These are phyloP conservation scores for Noctua pronuba DNA, from an alignment of 2,888 invertebrate genomes.

Conservation along the genomic window DNA sequence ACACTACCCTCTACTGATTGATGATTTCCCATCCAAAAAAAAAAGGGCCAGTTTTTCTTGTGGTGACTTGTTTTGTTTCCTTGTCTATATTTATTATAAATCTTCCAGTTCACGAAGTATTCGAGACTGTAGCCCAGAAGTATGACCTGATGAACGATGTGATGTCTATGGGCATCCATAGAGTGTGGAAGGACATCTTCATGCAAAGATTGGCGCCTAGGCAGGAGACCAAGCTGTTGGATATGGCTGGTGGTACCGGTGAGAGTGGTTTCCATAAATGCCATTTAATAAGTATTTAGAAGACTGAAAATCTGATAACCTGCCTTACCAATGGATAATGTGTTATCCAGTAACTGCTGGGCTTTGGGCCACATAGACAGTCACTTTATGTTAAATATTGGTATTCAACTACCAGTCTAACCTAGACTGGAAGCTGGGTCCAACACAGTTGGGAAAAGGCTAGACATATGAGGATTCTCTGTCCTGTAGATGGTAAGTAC, in stretches of 20 bases:
- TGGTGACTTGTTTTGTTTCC: not conserved
- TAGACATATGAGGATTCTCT: not conserved
- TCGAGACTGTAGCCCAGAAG: conserved; percentile 97
- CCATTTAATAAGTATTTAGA: not conserved
- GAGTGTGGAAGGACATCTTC: conserved; percentile 99
- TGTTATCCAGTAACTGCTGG: not conserved
- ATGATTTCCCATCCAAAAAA: too few relatives aligned
- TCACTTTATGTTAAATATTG: not conserved
- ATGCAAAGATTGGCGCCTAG: conserved; percentile 94
- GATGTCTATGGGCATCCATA: conserved; percentile 98
- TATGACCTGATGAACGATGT: conserved; percentile 99
- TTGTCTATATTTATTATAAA: conserved; percentile 11
- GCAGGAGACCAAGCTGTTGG: conserved; percentile 94
- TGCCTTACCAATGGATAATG: not conserved
- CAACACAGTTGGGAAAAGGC: not conserved
- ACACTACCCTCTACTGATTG: too few relatives aligned
- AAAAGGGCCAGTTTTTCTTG: not conserved
- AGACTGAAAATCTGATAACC: not conserved
- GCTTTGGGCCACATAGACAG: not conserved
- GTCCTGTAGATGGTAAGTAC: not conserved
- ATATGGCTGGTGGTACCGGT: conserved; percentile 99
- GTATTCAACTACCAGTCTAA: not conserved
- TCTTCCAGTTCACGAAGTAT: conserved; percentile 96
- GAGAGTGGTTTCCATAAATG: conserved; percentile 41
- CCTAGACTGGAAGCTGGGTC: not conserved